Evolutionary conservation across 2,888 invertebrate species (phyloP).

Genomic region (Trimorus sp.): DNA sequence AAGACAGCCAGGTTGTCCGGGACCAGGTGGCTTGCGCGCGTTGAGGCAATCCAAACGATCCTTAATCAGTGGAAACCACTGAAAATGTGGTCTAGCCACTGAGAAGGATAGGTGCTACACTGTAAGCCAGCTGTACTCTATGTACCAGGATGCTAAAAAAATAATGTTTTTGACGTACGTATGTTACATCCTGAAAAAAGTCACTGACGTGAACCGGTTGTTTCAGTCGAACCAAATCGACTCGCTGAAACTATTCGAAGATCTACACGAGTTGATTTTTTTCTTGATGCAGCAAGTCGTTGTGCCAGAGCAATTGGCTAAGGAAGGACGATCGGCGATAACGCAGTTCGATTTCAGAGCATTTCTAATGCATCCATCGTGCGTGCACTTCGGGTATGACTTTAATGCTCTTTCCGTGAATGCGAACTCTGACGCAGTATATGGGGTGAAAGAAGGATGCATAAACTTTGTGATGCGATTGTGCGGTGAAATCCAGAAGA

Average conservation of each 20-base stretch:
- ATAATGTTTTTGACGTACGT: constrained; percentile 55
- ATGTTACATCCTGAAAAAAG: constrained; percentile 47
- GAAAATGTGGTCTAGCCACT: constrained; percentile 67
- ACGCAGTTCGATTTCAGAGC: constrained; percentile 13
- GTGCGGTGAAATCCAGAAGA: constrained; percentile 33
- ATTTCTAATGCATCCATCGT: constrained; percentile 1
- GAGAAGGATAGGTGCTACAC: constrained; percentile 62
- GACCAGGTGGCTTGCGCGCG: constrained; percentile 28
- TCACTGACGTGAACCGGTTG: constrained; percentile 50
- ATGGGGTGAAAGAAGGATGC: constrained; percentile 23
- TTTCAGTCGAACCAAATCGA: constrained; percentile 63
- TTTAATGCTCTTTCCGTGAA: not conserved
- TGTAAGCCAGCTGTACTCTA: constrained; percentile 54
- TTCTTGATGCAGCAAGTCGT: constrained; percentile 12
- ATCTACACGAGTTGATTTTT: constrained; percentile 36
- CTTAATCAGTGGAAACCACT: constrained; percentile 73
- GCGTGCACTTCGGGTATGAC: constrained; percentile 14
- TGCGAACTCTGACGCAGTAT: not conserved
- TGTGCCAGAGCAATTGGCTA: constrained; percentile 2
- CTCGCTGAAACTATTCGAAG: constrained; percentile 58
- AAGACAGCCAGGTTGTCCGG: constrained; percentile 32
- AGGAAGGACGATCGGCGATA: not conserved
- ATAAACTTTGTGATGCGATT: constrained; percentile 20
- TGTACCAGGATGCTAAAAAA: constrained; percentile 51
- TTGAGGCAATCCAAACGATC: constrained; percentile 31